phyloP scores from a whole-genome alignment of 1,140 invertebrate species.

The Chlorops oryzae region DNA sequence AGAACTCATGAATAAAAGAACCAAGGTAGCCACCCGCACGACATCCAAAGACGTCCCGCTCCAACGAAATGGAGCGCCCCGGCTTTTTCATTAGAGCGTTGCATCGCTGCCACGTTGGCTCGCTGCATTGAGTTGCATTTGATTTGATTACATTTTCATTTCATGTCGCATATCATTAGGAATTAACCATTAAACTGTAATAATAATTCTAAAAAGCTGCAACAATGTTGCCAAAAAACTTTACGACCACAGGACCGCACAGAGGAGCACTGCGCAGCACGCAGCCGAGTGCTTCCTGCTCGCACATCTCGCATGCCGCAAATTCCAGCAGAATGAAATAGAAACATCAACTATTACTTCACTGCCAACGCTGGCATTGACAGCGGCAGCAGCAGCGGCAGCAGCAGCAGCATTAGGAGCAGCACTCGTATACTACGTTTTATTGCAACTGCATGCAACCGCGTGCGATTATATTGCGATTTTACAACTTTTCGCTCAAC shows the following conservation, averaged over 20 bases:
- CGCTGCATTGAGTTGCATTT: constrained; percentile 26
- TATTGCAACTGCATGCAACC: not conserved
- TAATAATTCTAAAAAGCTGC: constrained; percentile 43
- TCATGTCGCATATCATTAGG: constrained; percentile 43
- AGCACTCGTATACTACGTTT: too few species aligned
- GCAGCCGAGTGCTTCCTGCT: too few species aligned
- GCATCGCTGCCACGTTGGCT: too few species aligned
- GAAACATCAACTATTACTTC: not conserved
- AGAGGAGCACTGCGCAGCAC: not conserved
- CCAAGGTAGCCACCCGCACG: too few species aligned
- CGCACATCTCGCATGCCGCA: too few species aligned
- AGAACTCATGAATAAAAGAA: too few species aligned
- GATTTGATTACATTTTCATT: constrained; percentile 13
- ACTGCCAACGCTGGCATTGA: constrained; percentile 21
- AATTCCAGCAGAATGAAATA: not conserved
- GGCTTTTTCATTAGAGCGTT: too few species aligned
- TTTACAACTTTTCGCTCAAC: too few species aligned
- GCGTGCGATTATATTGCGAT: not conserved
- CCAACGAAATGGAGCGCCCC: too few species aligned
- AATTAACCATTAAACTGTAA: constrained; percentile 48
- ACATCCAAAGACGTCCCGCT: too few species aligned
- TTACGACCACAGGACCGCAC: constrained; percentile 1
- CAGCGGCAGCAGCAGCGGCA: constrained; percentile 22
- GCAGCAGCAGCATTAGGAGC: constrained; percentile 5
- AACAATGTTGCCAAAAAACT: constrained; percentile 31